Percentiles rank a stretch among this genome's conserved stretches.
These are phyloP conservation scores for Cephalopachus bancanus DNA, from an alignment of 2,797 vertebrate species.

Conservation along the genomic window DNA sequence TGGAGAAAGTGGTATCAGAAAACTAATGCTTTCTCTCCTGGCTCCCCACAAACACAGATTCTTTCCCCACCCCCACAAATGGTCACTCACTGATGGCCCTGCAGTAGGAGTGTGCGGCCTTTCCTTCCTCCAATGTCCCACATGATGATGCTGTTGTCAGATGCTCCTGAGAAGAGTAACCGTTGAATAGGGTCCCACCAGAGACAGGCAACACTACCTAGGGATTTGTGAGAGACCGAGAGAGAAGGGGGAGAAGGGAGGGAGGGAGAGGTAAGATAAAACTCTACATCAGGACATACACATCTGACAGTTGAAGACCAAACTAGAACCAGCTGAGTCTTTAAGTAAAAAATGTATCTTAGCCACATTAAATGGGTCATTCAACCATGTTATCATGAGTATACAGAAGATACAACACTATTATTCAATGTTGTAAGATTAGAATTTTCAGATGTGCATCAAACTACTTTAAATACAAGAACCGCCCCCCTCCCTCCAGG, in stretches of 20 bases:
- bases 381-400: background rate
- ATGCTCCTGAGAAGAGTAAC: constrained; percentile 97
- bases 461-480: background rate
- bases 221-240: background rate
- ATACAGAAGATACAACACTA: background rate
- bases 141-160: constrained; percentile 98
- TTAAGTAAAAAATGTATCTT: background rate
- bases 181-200: constrained; percentile 98
- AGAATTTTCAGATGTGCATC: background rate
- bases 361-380: background rate
- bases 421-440: background rate
- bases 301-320: background rate
- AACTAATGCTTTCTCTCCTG: background rate
- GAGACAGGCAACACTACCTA: constrained; percentile 95
- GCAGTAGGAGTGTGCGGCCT: constrained; percentile 95
- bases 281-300: background rate
- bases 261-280: background rate
- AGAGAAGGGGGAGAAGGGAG: background rate
- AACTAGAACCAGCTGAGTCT: background rate
- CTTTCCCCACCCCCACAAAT: background rate
- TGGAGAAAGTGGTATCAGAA: background rate
- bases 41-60: background rate
- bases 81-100: constrained; percentile 95
- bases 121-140: constrained; percentile 99
- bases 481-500: too few species aligned